phyloP scores from a whole-genome alignment of 2,113 vertebrate species.

The Pelusios castaneus region DNA sequence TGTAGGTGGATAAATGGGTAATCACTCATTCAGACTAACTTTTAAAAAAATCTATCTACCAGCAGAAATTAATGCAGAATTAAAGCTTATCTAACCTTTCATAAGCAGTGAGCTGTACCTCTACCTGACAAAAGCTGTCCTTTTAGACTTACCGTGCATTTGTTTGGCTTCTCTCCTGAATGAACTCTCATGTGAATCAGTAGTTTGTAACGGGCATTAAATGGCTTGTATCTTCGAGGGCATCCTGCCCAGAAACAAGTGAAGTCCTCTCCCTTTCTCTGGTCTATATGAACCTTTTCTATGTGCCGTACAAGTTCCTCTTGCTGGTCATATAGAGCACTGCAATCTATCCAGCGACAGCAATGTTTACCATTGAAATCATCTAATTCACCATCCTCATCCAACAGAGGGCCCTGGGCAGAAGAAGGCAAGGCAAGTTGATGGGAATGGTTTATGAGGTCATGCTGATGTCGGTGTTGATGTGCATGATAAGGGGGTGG shows the following conservation, averaged over 20 bases:
- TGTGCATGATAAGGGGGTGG: constrained; percentile 91
- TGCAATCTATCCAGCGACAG: constrained; percentile 91
- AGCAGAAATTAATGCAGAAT: neutral
- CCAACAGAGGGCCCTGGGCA: constrained; percentile 72
- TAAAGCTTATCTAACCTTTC: neutral
- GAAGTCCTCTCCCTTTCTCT: constrained; percentile 94
- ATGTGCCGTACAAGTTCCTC: constrained; percentile 95
- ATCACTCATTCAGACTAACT: neutral
- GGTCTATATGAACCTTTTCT: constrained; percentile 94
- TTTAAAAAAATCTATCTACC: neutral
- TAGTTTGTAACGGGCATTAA: constrained; percentile 97
- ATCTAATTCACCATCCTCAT: constrained; percentile 85
- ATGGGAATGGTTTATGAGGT: constrained; percentile 62
- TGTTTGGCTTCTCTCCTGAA: constrained; percentile 98
- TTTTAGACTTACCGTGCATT: constrained; percentile 88
- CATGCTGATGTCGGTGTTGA: constrained; percentile 71
- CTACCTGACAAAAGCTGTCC: neutral
- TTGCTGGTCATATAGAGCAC: constrained; percentile 86
- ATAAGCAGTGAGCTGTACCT: neutral
- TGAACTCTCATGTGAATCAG: constrained; percentile 99
- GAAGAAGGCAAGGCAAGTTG: constrained; percentile 52
- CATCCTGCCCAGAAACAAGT: constrained; percentile 95
- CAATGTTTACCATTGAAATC: constrained; percentile 79
- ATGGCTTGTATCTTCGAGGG: constrained; percentile 90
- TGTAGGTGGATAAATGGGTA: neutral